phyloP scores from a whole-genome alignment of 2,797 vertebrate genomes.

The Dromococcyx pavoninus region DNA sequence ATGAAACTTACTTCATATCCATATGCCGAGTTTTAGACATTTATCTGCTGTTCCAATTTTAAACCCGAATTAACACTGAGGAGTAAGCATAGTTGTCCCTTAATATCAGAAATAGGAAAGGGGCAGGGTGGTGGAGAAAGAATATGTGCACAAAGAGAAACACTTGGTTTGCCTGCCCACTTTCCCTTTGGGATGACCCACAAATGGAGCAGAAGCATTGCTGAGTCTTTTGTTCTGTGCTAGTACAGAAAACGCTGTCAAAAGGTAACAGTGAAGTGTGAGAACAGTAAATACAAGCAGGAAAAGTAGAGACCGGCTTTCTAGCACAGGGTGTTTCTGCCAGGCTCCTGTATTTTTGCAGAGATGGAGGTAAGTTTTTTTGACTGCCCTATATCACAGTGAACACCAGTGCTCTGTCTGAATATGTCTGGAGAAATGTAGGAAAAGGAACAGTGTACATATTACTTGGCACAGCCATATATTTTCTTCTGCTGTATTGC shows the following conservation, averaged over 20 bases:
- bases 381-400: neutral
- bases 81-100: neutral
- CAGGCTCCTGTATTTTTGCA: neutral
- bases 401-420: neutral
- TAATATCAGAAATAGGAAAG: neutral
- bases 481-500: neutral
- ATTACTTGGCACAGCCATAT: neutral
- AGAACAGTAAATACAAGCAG: neutral
- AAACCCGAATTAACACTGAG: neutral
- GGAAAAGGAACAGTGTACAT: neutral
- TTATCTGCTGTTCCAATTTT: neutral
- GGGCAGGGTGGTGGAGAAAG: neutral
- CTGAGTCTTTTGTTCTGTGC: neutral
- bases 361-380: neutral
- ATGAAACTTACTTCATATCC: neutral
- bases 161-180: neutral
- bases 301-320: neutral
- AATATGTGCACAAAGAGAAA: neutral
- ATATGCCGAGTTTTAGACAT: neutral
- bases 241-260: neutral
- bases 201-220: neutral
- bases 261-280: neutral
- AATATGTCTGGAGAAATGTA: neutral
- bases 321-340: neutral
- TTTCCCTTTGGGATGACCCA: neutral